Conservation (phyloP, 1,140 invertebrate species). For the Oppia nitens region DNA sequence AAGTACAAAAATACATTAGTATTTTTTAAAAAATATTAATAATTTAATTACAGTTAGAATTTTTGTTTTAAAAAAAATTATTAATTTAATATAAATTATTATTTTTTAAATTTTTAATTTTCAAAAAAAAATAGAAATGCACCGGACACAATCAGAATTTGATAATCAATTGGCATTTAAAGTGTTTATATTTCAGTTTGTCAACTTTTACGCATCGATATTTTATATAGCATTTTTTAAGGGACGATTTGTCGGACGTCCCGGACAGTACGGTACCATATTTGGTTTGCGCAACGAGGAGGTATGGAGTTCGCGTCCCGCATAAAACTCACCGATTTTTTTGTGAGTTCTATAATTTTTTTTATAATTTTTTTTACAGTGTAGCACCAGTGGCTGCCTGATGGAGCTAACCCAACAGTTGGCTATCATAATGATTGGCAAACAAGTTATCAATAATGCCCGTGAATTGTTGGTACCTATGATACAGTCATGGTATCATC, state of each 20-base stretch:
- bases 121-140: slow-evolving; percentile 55
- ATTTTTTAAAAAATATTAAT: no score
- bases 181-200: slow-evolving; percentile 70
- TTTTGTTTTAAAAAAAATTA: no score
- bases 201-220: slow-evolving; percentile 68
- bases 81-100: no score
- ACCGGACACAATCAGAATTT: slow-evolving; percentile 64
- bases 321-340: neutral
- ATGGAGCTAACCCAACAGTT: slow-evolving; percentile 65
- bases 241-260: slow-evolving; percentile 54
- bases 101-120: no score
- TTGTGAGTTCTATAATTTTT: slow-evolving; percentile 2
- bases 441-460: slow-evolving; percentile 61
- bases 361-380: slow-evolving; percentile 33
- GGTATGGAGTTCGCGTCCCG: slow-evolving; percentile 30
- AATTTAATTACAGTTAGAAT: no score
- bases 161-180: slow-evolving; percentile 67
- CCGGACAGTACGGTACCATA: slow-evolving; percentile 51
- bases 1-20: no score
- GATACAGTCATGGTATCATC: slow-evolving; percentile 39
- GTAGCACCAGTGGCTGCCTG: slow-evolving; percentile 58
- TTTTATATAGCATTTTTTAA: slow-evolving; percentile 75
- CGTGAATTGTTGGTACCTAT: slow-evolving; percentile 55
- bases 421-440: slow-evolving; percentile 66
- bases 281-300: slow-evolving; percentile 51